phyloP scores from a whole-genome alignment of 2,888 invertebrate species.

The Rotaria socialis region DNA sequence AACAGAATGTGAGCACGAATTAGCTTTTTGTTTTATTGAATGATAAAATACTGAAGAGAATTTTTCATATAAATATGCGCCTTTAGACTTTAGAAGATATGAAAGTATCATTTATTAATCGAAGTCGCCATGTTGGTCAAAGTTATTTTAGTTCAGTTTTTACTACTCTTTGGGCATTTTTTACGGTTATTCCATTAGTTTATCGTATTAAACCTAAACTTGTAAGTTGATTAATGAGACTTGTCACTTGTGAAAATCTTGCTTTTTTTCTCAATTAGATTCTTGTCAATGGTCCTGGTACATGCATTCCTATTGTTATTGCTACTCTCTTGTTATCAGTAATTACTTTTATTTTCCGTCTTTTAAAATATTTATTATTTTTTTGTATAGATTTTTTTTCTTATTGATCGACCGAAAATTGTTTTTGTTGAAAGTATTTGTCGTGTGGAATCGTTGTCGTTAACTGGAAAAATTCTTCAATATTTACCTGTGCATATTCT shows the following conservation, averaged over 20 bases:
- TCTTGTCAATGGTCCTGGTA: slow-evolving; percentile 90
- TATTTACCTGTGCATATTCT: slow-evolving; percentile 75
- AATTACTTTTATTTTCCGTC: neutral
- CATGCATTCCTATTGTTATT: slow-evolving; percentile 80
- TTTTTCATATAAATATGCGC: too few species aligned
- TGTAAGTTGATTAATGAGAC: slow-evolving; percentile 50
- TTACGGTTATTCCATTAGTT: slow-evolving; percentile 69
- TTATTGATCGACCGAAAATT: slow-evolving; percentile 60
- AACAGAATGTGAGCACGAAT: slow-evolving; percentile 46
- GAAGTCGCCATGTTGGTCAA: slow-evolving; percentile 45
- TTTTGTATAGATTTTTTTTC: slow-evolving; percentile 27
- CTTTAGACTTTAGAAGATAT: neutral
- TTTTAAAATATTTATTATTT: neutral
- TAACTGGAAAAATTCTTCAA: slow-evolving; percentile 80
- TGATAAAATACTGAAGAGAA: too few species aligned
- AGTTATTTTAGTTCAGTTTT: slow-evolving; percentile 67
- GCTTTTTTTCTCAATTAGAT: neutral
- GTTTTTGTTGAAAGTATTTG: slow-evolving; percentile 92
- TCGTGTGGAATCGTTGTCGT: slow-evolving; percentile 78
- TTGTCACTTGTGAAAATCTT: too few species aligned
- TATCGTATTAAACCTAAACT: slow-evolving; percentile 72
- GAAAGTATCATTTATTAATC: slow-evolving; percentile 36
- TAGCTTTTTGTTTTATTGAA: neutral
- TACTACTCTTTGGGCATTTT: slow-evolving; percentile 72
- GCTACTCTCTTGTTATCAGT: slow-evolving; percentile 61